Conservation (phyloP, 2,888 invertebrate species). For the Stenchaetothrips biformis region DNA sequence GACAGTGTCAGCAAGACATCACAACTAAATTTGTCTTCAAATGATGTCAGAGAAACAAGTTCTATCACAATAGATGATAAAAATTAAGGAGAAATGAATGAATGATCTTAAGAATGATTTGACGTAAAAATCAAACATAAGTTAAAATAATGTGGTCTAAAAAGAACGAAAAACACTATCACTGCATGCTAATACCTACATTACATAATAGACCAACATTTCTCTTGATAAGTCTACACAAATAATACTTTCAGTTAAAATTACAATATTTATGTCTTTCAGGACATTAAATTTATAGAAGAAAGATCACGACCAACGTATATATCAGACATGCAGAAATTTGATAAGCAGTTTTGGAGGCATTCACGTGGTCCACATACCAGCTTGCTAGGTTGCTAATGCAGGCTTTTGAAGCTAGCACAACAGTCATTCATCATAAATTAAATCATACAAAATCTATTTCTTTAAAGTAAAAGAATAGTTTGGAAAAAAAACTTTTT, state of each 20-base stretch:
- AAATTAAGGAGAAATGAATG: neutral
- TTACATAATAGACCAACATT: slow-evolving; percentile 8
- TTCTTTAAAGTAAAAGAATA: neutral
- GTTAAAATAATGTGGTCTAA: slow-evolving; percentile 14
- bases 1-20: neutral
- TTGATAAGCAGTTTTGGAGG: neutral
- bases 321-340: neutral
- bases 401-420: slow-evolving; percentile 1
- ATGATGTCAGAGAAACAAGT: slow-evolving; percentile 16
- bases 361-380: slow-evolving; percentile 20
- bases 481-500: neutral
- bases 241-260: slow-evolving; percentile 9
- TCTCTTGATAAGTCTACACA: slow-evolving; percentile 12
- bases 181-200: slow-evolving; percentile 16
- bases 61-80: slow-evolving; percentile 24
- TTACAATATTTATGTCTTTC: slow-evolving; percentile 14
- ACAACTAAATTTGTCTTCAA: slow-evolving; percentile 12
- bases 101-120: neutral
- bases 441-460: neutral
- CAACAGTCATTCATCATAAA: slow-evolving; percentile 13
- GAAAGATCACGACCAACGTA: slow-evolving; percentile 2
- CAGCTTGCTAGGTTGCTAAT: slow-evolving; percentile 11
- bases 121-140: slow-evolving; percentile 13
- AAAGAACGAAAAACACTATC: slow-evolving; percentile 5
- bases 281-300: neutral